Conservation (phyloP, 2,113 vertebrate genomes). For the Pelvicachromis taeniatus region DNA sequence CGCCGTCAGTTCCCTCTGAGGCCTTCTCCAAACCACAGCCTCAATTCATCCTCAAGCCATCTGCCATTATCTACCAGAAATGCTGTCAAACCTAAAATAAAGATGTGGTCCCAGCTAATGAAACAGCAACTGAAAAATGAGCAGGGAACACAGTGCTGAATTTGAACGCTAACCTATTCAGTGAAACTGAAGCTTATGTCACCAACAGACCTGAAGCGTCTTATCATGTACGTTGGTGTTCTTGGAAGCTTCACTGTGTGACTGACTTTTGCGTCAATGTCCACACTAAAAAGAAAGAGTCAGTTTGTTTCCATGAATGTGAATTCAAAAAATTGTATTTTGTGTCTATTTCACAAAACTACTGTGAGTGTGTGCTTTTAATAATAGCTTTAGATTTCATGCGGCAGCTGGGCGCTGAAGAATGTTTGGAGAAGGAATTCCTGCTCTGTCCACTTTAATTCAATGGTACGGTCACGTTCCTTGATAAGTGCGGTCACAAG, state of each 20-base stretch:
- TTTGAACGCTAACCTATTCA: background rate
- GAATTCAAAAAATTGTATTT: background rate
- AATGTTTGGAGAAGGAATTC: constrained; percentile 32
- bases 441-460: constrained; percentile 10
- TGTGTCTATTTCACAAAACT: background rate
- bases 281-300: background rate
- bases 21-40: background rate
- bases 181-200: background rate
- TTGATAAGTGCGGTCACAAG: constrained; percentile 51
- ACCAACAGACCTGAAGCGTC: background rate
- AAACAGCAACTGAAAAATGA: background rate
- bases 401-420: background rate
- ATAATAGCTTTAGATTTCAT: background rate
- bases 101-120: background rate
- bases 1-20: background rate
- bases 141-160: rapidly evolving
- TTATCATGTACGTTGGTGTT: background rate
- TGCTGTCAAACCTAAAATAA: background rate
- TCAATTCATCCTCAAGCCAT: background rate
- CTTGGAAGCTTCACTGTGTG: background rate
- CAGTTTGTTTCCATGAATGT: background rate
- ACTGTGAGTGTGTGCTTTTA: background rate
- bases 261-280: background rate
- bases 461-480: constrained; percentile 15
- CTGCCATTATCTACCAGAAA: background rate